Evolutionary conservation across 2,797 vertebrate species (phyloP), one percentile per base, ranked within the genome.

Genomic region (Enoplosus armatus): DNA sequence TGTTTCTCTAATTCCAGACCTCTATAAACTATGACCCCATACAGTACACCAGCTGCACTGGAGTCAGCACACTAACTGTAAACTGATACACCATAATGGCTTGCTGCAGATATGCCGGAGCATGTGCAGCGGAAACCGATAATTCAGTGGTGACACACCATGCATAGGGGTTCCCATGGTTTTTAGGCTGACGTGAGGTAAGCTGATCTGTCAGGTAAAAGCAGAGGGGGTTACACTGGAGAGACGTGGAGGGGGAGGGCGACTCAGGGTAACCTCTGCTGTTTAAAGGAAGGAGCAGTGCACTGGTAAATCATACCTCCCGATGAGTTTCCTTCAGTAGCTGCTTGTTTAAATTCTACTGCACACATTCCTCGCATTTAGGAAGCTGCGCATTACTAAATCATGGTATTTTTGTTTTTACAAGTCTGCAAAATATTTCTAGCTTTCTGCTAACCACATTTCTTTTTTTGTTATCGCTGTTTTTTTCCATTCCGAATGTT

Each of bases 121-220:
- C 90, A 90, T 94, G 89, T 92, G 91, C 90, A 88, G 85, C 85
- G 86, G 91, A 91, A 94, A 93, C 84, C 88, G 88, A 92, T 91
- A 92, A 95, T 93, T 94, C 94, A 90, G 87, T 70, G 85, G 90
- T 91, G 92, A 93, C 90, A 90, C 87, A 84, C 76, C 51, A 82
- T 77, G 90, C 88, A 77, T 63, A 89, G 85, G 85, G 90, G 89
- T 92, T 93, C 89, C 88, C 90, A 85, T 87, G 88, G 85, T 90
- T 90, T 89, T 89, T 85, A 82, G 87, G 90, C 92, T 92, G 91
- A 93, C 75, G 71, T 83, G 74, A 78, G 86, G 92, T 91, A 93
- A 94, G 87, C 56, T 43, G 91, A 94, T 93, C 89, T 74, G 66
- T 88, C 90, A 91, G 93, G 86, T 94, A 89, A 78, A 70, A 79